A percentile compares a stretch with the other conserved stretches of the same genome.
Conservation (phyloP, 2,113 vertebrate species). For the Cyprinodon brontotheroides region DNA sequence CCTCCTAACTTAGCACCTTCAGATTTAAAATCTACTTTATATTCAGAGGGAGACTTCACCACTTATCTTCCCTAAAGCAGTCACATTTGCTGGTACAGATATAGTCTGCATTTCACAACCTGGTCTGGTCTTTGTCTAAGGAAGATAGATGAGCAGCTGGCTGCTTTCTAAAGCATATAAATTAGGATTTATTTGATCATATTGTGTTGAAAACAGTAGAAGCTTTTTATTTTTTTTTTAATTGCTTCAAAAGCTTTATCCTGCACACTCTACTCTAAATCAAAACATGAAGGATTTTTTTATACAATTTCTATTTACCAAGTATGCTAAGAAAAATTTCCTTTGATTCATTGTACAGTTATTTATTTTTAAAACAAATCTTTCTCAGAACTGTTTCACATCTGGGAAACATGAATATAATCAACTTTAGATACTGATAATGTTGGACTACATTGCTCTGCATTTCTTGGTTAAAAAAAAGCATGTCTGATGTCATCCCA, state of each 20-base stretch:
- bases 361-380: background rate
- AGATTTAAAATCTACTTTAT: conserved; percentile 66
- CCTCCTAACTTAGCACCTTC: conserved; percentile 52
- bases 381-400: background rate
- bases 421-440: no score
- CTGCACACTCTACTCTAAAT: background rate
- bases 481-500: background rate
- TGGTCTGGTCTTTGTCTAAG: conserved; percentile 51
- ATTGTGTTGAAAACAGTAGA: background rate
- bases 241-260: background rate
- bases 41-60: conserved; percentile 53
- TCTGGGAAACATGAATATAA: background rate
- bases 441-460: background rate
- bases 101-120: conserved; percentile 48
- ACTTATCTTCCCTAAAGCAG: conserved; percentile 48
- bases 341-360: background rate
- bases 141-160: conserved; percentile 51
- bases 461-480: background rate
- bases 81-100: conserved; percentile 66
- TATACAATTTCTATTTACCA: background rate
- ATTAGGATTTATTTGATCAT: conserved; percentile 4
- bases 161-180: conserved; percentile 39
- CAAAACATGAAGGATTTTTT: background rate
- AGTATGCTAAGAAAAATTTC: background rate
- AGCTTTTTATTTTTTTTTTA: no score